A percentile compares a stretch with the other conserved stretches of the same genome.
phyloP scores from a whole-genome alignment of 2,797 vertebrate genomes.

The Dipus sagitta region DNA sequence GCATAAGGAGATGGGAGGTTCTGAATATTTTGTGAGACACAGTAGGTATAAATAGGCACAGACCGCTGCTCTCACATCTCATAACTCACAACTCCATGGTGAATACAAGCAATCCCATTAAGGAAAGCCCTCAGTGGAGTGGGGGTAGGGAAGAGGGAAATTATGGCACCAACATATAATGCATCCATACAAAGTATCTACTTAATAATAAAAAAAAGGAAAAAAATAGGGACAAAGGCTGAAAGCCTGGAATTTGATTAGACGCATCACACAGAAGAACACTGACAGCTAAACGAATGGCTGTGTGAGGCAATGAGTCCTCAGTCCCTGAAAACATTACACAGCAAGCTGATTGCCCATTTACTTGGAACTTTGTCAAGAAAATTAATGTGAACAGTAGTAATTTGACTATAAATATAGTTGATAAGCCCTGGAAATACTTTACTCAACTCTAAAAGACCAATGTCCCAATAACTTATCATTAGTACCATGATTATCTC shows the following conservation, averaged over 20 bases:
- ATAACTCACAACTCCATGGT: too few species aligned
- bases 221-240: neutral
- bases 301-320: neutral
- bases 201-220: too few species aligned
- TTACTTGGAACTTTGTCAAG: constrained; percentile 19
- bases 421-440: neutral
- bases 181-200: too few species aligned
- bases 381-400: neutral
- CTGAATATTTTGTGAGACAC: neutral
- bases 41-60: neutral
- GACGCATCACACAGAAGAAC: neutral
- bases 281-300: neutral
- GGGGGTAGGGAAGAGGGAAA: too few species aligned
- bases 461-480: neutral
- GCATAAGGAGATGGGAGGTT: neutral
- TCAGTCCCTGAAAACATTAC: neutral
- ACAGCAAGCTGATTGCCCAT: neutral
- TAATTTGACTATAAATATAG: constrained; percentile 14
- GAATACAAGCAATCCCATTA: too few species aligned
- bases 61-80: neutral
- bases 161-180: too few species aligned
- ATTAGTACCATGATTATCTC: neutral
- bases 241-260: neutral
- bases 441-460: constrained; percentile 31
- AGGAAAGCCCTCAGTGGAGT: too few species aligned